Base-by-base conservation (phyloP, 2,888 invertebrate species). In the Saturnia japonica region DNA sequence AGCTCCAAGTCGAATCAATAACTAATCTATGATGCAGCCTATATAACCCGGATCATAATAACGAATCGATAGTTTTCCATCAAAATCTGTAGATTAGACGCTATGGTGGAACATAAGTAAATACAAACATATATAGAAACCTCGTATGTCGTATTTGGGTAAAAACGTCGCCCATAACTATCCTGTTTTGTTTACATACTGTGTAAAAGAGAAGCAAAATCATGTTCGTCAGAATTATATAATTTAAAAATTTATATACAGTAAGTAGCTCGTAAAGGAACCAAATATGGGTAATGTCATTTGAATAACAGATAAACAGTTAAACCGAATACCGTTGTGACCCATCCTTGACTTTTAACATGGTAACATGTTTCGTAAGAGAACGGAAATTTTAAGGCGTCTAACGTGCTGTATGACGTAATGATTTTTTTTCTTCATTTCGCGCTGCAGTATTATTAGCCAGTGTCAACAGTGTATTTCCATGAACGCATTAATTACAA, bases 331-430 rank as follows among this genome's bases (percentile, higher is more conserved):
- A 60, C 25, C 57, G n/a, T 22, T 14, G 25, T 25, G 57, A 14
- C 25, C 57, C 57, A 71, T 74, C 80, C 80, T 80, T 80, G 80
- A 76, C 78, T 77, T 77, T 77, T 77, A 62, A 42, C 25, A 70
- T 11, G 34, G 62, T 12, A 57, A 6, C 34, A 16, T 47, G 47
- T 72, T 73, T 34, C 64, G 76, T 28, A 76, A 76, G 54, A 47
- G 64, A 47, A 28, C 62, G 51, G 47, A 64, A 64, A 40, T 9
- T 64, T 64, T 40, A 40, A 60, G 8, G 28, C 14, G 25, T 22
- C 9, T 54, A 11, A 8, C 22, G 54, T 22, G 54, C n/a, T 11
- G 54, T 34, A 34, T 54, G n/a, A 54, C 22, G 54, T 54, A 54
- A 54, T n/a, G 22, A 22, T 9, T 54, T 22, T 54, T 22, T 11